A percentile compares a stretch with the other conserved stretches of the same genome.
Conservation (phyloP, 2,888 invertebrate genomes). For the Barypeithes pellucidus region DNA sequence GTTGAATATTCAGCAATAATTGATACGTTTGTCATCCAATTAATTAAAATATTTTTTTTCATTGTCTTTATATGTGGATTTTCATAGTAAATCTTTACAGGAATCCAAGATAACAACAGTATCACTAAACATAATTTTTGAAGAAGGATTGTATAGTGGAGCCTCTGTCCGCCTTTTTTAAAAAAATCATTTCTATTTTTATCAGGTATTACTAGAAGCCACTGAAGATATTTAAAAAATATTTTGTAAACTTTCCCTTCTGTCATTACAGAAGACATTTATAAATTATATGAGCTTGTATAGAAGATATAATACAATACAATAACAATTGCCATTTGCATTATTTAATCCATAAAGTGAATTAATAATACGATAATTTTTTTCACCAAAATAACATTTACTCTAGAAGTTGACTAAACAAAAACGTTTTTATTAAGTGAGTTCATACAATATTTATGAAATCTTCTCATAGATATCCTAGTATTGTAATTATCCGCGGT, state of each 20-base stretch:
- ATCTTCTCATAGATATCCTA: too few species aligned
- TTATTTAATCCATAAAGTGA: not conserved
- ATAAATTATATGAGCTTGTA: not conserved
- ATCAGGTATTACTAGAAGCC: not conserved
- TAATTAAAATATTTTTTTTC: not conserved
- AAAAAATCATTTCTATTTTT: not conserved
- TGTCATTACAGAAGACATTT: not conserved
- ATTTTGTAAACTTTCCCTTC: not conserved
- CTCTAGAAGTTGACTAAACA: too few species aligned
- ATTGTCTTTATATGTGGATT: not conserved
- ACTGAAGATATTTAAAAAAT: slow-evolving; percentile 12
- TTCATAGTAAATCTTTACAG: not conserved
- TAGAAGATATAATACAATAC: not conserved
- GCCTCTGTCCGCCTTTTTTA: not conserved
- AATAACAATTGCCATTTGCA: not conserved
- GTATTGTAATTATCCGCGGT: too few species aligned
- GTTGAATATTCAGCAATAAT: not conserved
- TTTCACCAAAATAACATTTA: too few species aligned
- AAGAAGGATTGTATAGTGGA: not conserved
- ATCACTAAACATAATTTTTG: not conserved
- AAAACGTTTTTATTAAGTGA: too few species aligned
- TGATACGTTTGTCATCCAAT: not conserved
- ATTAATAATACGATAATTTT: not conserved
- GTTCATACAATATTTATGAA: too few species aligned
- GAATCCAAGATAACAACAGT: not conserved